phyloP scores from a whole-genome alignment of 2,888 invertebrate species.

The Ditula angustiorana region DNA sequence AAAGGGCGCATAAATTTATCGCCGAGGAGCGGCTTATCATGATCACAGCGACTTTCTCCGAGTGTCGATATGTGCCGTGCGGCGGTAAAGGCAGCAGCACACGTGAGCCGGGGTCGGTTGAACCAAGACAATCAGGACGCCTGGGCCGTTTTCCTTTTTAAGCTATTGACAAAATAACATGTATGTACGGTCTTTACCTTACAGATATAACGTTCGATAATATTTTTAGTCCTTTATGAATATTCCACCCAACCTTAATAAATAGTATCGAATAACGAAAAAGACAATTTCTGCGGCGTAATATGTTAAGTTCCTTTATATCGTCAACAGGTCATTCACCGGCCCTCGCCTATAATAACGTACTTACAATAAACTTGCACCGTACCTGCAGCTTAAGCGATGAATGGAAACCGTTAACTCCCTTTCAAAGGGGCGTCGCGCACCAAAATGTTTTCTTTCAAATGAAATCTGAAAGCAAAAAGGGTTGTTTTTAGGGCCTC shows the following conservation, averaged over 20 bases:
- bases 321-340: slow-evolving; percentile 38
- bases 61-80: slow-evolving; percentile 60
- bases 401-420: slow-evolving; percentile 65
- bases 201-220: background rate
- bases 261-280: slow-evolving; percentile 12
- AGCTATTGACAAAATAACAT: background rate
- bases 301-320: slow-evolving; percentile 23
- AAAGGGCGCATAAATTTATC: slow-evolving; percentile 83
- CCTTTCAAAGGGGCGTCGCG: slow-evolving; percentile 69
- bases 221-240: background rate
- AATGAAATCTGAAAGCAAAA: slow-evolving; percentile 61
- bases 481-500: slow-evolving; percentile 74
- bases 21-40: slow-evolving; percentile 73
- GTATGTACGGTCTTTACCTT: background rate
- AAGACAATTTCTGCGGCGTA: slow-evolving; percentile 23
- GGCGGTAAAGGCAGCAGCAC: slow-evolving; percentile 41
- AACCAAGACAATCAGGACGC: background rate
- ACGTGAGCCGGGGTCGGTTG: slow-evolving; percentile 12
- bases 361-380: slow-evolving; percentile 31
- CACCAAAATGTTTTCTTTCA: slow-evolving; percentile 68
- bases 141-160: background rate
- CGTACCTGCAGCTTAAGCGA: slow-evolving; percentile 46
- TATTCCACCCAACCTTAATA: background rate
- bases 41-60: slow-evolving; percentile 79
- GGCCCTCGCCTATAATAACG: slow-evolving; percentile 39